Evolutionary conservation across 2,113 vertebrate species (phyloP), one percentile per base, ranked within the genome.

Genomic region (Clarias gariepinus): DNA sequence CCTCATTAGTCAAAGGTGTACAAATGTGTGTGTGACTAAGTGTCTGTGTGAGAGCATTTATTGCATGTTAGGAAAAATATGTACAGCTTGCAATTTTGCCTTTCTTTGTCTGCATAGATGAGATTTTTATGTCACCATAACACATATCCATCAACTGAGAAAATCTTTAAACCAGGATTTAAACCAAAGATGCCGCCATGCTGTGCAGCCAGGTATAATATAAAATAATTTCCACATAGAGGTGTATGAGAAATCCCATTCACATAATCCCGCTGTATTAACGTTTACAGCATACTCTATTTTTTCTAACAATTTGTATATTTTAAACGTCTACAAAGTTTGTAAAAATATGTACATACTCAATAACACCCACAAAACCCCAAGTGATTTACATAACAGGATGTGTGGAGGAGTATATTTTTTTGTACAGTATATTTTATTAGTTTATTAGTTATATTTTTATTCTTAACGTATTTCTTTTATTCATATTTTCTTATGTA

Each of bases 1-100:
- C 33, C 68, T 82, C 85, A 82, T 86, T 86, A 86, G 53, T 77
- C 60, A 80, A 64, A 80, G 52, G 85, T 84, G 69, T 74, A 33
- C 57, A 25, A 64, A 60, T 83, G 41, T 71, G 81, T 83, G 58
- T 12, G 66, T 57, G 81, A 53, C 76, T 25, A 41, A n/a, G 76
- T 82, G 41, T 28, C 5, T 77, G 74, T 55, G 25, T 28, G 52
- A 78, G 52, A 55, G 58, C 19, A 47, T 82, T 33, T 23, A 30
- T 71, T 77, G 71, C 28, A 74, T 64, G 57, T 77, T 77, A 55
- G 47, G 13, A 77, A 63, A 57, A 82, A 86, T 64, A 10, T 3
- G 3, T 58, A 33, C 25, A 63, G 33, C 66, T 76, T 86, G 68
- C 79, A 86, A 15, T 74, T 86, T 82, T 74, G 57, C 30, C 12